Conservation (phyloP, 2,113 vertebrate species). For the Lasiurus borealis region DNA sequence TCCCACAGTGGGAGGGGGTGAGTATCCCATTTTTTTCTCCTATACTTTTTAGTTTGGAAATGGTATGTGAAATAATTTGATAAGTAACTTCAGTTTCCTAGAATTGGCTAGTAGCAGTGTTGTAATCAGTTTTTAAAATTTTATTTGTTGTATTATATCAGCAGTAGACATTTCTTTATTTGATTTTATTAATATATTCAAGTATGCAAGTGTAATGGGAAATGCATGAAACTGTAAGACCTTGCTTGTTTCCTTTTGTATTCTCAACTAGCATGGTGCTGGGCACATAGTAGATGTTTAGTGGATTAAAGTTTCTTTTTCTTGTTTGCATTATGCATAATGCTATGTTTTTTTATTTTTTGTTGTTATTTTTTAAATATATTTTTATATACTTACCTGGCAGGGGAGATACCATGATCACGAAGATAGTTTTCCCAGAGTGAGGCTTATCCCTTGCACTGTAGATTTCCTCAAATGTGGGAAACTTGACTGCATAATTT, state of each 20-base stretch:
- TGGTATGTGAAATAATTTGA: neutral
- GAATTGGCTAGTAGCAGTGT: neutral
- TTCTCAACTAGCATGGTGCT: neutral
- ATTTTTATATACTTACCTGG: too few species aligned
- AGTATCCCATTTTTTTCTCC: conserved; percentile 82
- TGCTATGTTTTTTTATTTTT: conserved; percentile 5
- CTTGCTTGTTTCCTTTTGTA: conserved; percentile 13
- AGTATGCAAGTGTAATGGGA: neutral
- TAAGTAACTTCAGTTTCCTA: conserved; percentile 6
- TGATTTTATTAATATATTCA: neutral
- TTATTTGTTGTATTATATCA: conserved; percentile 35
- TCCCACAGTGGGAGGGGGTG: conserved; percentile 98
- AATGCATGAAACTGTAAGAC: neutral
- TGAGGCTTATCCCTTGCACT: too few species aligned
- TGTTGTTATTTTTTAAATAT: too few species aligned
- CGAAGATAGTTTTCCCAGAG: too few species aligned
- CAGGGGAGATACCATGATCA: too few species aligned
- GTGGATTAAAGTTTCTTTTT: conserved; percentile 29
- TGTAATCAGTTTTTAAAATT: neutral
- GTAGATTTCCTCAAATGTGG: too few species aligned
- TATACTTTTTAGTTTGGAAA: conserved; percentile 5
- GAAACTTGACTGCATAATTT: too few species aligned
- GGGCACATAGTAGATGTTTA: neutral
- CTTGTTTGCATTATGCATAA: neutral
- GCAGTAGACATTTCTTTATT: conserved; percentile 6